Base-by-base conservation (phyloP, 2,888 invertebrate species). In the Allolobophora icterica region DNA sequence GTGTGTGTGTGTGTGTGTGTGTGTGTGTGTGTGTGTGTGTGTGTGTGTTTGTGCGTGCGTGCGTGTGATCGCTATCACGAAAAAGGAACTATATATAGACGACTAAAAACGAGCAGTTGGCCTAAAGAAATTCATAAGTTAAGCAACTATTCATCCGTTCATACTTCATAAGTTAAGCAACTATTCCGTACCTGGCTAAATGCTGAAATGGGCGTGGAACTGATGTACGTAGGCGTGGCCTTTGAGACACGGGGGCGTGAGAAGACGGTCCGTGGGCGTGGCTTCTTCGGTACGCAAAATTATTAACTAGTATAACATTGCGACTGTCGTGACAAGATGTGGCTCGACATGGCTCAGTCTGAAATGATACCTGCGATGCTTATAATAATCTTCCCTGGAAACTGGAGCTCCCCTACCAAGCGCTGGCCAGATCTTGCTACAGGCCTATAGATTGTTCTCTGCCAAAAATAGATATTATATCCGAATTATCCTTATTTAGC, bases 401-500 rank as follows among this genome's bases (percentile, higher is more conserved):
- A 71, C n/a, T 71, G 8, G 71, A 71, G 71, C 13, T 71, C 71
- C n/a, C 8, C n/a, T n/a, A n/a, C 71, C 71, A 30, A n/a, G 71
- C n/a, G 71, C 71, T 6, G n/a, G n/a, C n/a, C 8, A 38, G 30
- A n/a, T 71, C n/a, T 71, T 52, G 52, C 52, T 24, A 52, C 15
- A 52, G 52, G 52, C 8, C 71, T n/a, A n/a, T n/a, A 71, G 71
- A 71, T 71, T 71, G 30, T n/a, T n/a, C n/a, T n/a, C 71, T 71
- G 71, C 71, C 30, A 8, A 71, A 71, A n/a, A 71, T 71, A n/a
- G 30, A 71, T 71, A 71, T 11, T 71, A 71, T 71, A 30, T 71
- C 71, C 71, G n/a, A 71, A n/a, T 71, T n/a, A 71, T 71, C 71
- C 71, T 71, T n/a, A 71, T 71, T n/a, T 71, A 71, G 71, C n/a